Conservation (phyloP, 2,888 invertebrate genomes). For the Ophion ventricosus region DNA sequence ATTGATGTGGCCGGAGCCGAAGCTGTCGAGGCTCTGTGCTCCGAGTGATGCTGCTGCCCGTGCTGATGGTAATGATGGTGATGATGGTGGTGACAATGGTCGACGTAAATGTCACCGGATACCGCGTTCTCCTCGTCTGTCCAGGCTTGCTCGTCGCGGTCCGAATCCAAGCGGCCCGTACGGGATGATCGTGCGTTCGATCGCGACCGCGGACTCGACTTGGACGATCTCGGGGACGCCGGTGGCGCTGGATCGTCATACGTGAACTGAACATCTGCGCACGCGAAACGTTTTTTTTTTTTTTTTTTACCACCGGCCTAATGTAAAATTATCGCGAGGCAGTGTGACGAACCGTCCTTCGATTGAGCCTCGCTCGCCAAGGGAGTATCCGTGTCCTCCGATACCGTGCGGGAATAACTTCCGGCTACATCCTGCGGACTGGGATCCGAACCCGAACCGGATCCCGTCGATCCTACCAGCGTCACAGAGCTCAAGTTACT, state of each 20-base stretch:
- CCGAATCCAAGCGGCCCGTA: constrained; percentile 64
- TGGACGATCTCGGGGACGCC: constrained; percentile 66
- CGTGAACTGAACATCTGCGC: constrained; percentile 71
- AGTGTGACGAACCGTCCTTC: constrained; percentile 70
- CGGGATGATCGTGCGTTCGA: constrained; percentile 48
- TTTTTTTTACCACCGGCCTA: background rate
- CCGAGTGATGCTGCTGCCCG: constrained; percentile 60
- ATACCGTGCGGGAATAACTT: constrained; percentile 72
- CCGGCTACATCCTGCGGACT: constrained; percentile 76
- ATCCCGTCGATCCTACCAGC: constrained; percentile 86
- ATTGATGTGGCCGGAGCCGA: constrained; percentile 75
- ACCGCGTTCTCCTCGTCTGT: constrained; percentile 69
- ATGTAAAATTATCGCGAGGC: background rate
- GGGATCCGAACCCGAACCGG: constrained; percentile 83
- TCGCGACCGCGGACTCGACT: constrained; percentile 58
- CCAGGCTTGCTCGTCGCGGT: constrained; percentile 70
- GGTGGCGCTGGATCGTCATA: constrained; percentile 71
- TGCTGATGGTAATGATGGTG: constrained; percentile 62
- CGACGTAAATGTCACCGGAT: constrained; percentile 54
- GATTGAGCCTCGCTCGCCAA: constrained; percentile 68
- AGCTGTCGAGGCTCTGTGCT: constrained; percentile 76
- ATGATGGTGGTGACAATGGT: constrained; percentile 58
- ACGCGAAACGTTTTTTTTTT: background rate
- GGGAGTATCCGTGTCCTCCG: constrained; percentile 76
- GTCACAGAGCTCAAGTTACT: constrained; percentile 91